Evolutionary conservation across 92 coral and sea anemone species (phyloP).

Genomic region (Phenganax marumi): DNA sequence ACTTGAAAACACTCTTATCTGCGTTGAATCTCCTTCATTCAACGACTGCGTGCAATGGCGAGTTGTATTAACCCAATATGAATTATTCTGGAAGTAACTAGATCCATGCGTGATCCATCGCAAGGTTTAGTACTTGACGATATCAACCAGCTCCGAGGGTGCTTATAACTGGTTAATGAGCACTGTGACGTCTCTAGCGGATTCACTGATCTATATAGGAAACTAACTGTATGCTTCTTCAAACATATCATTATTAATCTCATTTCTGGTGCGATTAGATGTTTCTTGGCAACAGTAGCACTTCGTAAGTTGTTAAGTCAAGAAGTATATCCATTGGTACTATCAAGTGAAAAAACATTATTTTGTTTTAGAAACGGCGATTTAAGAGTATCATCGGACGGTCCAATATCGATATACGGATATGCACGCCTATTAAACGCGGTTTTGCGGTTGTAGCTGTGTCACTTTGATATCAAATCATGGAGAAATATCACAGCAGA

Average conservation of each 20-base stretch:
- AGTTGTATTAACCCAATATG: not conserved
- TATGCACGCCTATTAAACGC: no score
- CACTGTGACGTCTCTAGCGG: slow-evolving; percentile 3
- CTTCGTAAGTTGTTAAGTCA: no score
- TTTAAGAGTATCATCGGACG: no score
- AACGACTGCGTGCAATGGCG: not conserved
- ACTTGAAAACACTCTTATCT: not conserved
- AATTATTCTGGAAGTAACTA: slow-evolving; percentile 18
- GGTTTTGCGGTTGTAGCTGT: no score
- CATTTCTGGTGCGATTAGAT: not conserved
- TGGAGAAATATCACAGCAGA: not conserved
- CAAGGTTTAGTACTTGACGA: not conserved
- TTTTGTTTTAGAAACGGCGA: no score
- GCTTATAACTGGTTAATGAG: not conserved
- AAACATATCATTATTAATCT: not conserved
- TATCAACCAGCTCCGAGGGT: not conserved
- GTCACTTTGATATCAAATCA: not conserved
- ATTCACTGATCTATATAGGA: not conserved
- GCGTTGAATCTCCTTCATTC: not conserved
- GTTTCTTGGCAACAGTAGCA: no score
- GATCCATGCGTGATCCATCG: not conserved
- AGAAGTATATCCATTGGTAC: no score
- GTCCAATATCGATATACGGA: no score
- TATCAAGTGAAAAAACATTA: no score
- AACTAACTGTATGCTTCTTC: not conserved